These are phyloP conservation scores for Hypomecis atomaria DNA, from an alignment of 2,888 invertebrate species.

Conservation along the genomic window DNA sequence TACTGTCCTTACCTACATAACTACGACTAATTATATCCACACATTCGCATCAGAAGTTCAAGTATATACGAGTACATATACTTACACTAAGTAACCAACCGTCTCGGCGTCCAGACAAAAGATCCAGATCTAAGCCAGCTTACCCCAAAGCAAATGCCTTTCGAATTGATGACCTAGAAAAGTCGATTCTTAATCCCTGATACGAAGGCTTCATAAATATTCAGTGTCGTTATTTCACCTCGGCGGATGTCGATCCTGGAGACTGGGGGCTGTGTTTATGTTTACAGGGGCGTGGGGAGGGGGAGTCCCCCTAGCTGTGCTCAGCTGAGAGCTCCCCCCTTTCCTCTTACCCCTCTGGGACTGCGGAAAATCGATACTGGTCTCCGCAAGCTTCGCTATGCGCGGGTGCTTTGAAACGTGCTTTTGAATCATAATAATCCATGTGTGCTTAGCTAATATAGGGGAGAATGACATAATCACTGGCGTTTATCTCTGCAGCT, in stretches of 20 bases:
- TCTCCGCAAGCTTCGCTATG: slow-evolving; percentile 60
- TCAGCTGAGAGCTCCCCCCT: slow-evolving; percentile 72
- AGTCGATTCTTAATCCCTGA: slow-evolving; percentile 78
- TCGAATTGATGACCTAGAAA: slow-evolving; percentile 74
- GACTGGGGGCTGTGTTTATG: slow-evolving; percentile 76
- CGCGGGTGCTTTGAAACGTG: slow-evolving; percentile 60
- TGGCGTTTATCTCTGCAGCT: slow-evolving; percentile 10
- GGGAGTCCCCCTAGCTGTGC: slow-evolving; percentile 49
- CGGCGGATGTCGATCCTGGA: slow-evolving; percentile 75
- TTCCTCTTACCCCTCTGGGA: slow-evolving; percentile 47
- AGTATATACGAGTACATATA: neutral
- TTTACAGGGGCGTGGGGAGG: slow-evolving; percentile 68
- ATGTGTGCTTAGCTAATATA: slow-evolving; percentile 36
- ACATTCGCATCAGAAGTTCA: too few relatives aligned
- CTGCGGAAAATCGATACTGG: slow-evolving; percentile 81
- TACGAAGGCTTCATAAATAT: slow-evolving; percentile 80
- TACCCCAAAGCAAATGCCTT: slow-evolving; percentile 36
- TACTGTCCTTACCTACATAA: neutral
- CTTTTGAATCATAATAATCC: slow-evolving; percentile 55
- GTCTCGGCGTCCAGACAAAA: slow-evolving; percentile 25
- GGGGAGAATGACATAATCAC: slow-evolving; percentile 26
- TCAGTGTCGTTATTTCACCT: slow-evolving; percentile 82
- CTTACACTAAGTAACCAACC: neutral
- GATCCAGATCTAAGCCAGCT: slow-evolving; percentile 23
- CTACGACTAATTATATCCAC: neutral